Evolutionary conservation across 2,888 invertebrate species (phyloP), one percentile per base, ranked within the genome.

Genomic region (Gymnocheta viridis): DNA sequence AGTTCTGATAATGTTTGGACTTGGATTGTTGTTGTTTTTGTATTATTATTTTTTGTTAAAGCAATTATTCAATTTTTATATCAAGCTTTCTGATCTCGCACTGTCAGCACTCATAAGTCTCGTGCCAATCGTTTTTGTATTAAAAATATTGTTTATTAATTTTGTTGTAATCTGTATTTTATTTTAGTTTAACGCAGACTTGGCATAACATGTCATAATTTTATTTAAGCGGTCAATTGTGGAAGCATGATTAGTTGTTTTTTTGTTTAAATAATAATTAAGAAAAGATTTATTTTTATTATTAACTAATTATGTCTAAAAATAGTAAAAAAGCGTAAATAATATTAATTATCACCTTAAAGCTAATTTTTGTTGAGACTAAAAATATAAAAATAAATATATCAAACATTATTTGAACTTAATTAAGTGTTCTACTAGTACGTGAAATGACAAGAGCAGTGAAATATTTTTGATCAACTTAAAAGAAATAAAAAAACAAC

Each of bases 21-120:
- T 66, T 73, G 70, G 38, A 56, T 44, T 79, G 10, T 54, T 49
- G 19, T 70, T 54, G 54, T 62, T 38, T 19, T 12, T 70, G 29
- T 6, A 9, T 56, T 22, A 22, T 29, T 77, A 35, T 56, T 56
- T 44, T 14, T 14, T 17, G 3, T 4, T 32, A 3, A 27, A 4
- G 22, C 49, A 22, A 41, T 10, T 54, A 35, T 19, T 35, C 6
- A 62, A 27, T 58, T 62, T 69, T 22, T 38, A 64, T 62, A 64
- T 79, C 64, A 67, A 38, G 44, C 22, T 41, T 44, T 35, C 4
- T 35, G 56, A 84, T 84, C 81, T 51, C 12, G 0, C 10, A 9
- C 17, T 29, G 17, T 29, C 73, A 49, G 38, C 81, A 84, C 60
- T 81, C 51, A 67, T 10, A 77, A 84, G 84, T 84, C 84, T 84